Evolutionary conservation across 2,797 vertebrate genomes (phyloP), one percentile per base, ranked within the genome.

Genomic region (Parauchenoglanis ngamensis): DNA sequence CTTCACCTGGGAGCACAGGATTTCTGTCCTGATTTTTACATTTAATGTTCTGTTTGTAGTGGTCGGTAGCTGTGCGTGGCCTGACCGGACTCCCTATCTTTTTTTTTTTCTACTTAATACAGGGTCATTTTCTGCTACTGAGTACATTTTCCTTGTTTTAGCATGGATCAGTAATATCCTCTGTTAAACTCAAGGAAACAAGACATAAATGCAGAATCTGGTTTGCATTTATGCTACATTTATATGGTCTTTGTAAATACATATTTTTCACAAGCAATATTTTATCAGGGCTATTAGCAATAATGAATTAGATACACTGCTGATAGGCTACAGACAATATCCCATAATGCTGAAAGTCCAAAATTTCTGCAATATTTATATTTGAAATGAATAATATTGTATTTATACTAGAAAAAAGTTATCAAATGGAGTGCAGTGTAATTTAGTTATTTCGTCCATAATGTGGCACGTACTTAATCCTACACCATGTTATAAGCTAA

Each of bases 1-100:
- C 96, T 98, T 95, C 97, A 97, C 95, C 96, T 98, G 95, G 96
- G 97, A 92, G 95, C 97, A 94, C 97, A 97, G 95, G 97, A 97
- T 94, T 96, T 97, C 94, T 97, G 54, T 79, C 78, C 87, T 35
- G 87, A 88, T 76, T 88, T 88, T 76, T 88, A 88, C 52, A 73
- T 88, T 77, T 88, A 67, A 88, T 67, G 21, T 56, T 44, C 40
- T 40, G 28, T 76, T 59, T 31, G 15, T 21, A 49, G 17, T 73
- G 86, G 73, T 54, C 25, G 0, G 3, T 19, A 49, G n/a, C 17
- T 25, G 28, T 67, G n/a, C n/a, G 59, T 40, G 81, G 49, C 17
- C 82, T 87, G n/a, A 72, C 23, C 12, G 1, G 73, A 67, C 75
- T 63, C 7, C 0, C 54, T 15, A 63, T 35, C 44, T 2, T 54